Evolutionary conservation across 2,797 vertebrate genomes (phyloP), one percentile per base, ranked within the genome.

Genomic region (Decapterus maruadsi): DNA sequence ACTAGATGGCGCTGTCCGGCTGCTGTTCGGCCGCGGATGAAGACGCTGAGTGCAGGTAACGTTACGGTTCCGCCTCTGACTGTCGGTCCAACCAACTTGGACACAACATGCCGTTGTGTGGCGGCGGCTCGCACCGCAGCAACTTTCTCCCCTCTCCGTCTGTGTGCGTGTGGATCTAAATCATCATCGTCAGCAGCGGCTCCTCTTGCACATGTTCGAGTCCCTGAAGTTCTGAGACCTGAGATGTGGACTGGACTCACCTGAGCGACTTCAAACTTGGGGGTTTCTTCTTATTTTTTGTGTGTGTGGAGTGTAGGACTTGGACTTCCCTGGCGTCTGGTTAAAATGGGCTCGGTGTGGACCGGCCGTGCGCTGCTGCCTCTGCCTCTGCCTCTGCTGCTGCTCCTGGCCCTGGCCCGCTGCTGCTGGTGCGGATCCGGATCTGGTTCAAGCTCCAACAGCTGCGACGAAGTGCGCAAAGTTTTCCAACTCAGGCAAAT

Each of bases 381-480:
- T 61, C 31, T 5, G 4, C 4, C 6, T 4, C 31, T 89, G 74
- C 58, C 85, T 74, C n/a, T 69, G 66, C 22, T 85, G 58, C 77
- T 92, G 17, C 29, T 93, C 22, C 77, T 94, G 63, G 77, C 67
- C 14, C 26, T 26, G 63, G 77, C 67, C 14, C 26, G 1, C 3
- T 26, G 26, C 26, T 88, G 74, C 58, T 86, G 75, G 19, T 69
- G 66, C 22, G 90, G 72, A 46, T 53, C 78, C 0, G 82, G 70
- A 29, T 43, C 62, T 13, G 92, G 90, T 26, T 26, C 26, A 55
- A 91, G 71, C 63, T n/a, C 78, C 4, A 88, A 75, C 80, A 93
- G 70, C 95, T 97, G 97, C 87, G 93, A 96, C 29, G 93, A 95
- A 88, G 95, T 96, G 76, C 90, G 95, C 58, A 95, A 97, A 96